Evolutionary conservation across 2,888 invertebrate species (phyloP), one percentile per base, ranked within the genome.

Genomic region (Xanthostigma xanthostigma): DNA sequence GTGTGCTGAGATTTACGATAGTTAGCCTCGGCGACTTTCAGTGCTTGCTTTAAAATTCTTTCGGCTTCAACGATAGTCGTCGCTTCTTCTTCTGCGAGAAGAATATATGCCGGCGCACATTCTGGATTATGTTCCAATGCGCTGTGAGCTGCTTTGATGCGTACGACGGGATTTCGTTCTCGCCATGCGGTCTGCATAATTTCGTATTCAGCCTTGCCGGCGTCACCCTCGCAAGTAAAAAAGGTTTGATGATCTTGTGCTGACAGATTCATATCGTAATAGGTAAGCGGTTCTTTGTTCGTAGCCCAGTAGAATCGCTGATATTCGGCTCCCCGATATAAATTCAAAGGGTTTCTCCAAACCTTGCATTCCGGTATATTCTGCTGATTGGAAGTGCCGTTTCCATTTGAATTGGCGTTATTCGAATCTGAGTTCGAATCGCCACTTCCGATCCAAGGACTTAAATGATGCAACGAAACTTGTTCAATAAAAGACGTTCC

Each of bases 241-340:
- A 92, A 91, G 5, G 90, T 92, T 66, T 96, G 96, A 68, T 98
- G 97, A 70, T 97, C 97, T 70, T 97, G 96, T 14, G 97, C 96
- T 0, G 95, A 94, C 41, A 97, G 73, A 68, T 97, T 98, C 96
- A 97, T 96, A 63, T 98, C 97, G 67, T 97, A 95, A 69, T 93
- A 97, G 0, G 97, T 97, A 41, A 97, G 74, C 0, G 97, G 95
- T 57, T 97, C 94, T 61, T 92, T 90, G 57, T 85, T 85, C 2
- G 90, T 90, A 0, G 85, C 82, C 79, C 84, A 85, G 65, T 86
- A 89, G 65, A 93, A 92, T n/a, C 96, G 75, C 58, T 90, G 88
- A 69, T 97, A 98, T 65, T 97, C 97, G 1, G 95, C 89, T 8
- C 96, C 97, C 44, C 97, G 81, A 66, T 95, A 89, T 51, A 97